Evolutionary conservation across 2,888 invertebrate genomes (phyloP).

Genomic region (Drosophila phalerata): DNA sequence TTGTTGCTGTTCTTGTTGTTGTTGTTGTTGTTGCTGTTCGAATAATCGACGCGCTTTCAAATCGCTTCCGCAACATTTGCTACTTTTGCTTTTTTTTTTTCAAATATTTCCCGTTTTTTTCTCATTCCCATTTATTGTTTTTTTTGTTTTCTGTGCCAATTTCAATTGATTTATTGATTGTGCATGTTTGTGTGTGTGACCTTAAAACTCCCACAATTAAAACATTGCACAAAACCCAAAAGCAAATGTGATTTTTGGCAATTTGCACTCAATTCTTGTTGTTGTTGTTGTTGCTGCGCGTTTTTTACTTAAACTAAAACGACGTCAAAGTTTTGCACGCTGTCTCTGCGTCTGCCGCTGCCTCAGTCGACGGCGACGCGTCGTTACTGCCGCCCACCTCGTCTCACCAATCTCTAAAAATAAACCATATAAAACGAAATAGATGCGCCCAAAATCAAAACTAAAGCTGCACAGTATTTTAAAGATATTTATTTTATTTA

Average conservation of each 20-base stretch:
- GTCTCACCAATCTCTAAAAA: constrained; percentile 49
- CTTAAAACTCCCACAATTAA: constrained; percentile 46
- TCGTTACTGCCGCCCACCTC: constrained; percentile 25
- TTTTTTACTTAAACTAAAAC: constrained; percentile 18
- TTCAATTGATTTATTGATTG: constrained; percentile 69
- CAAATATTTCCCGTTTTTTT: constrained; percentile 8
- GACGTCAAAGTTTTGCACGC: constrained; percentile 4
- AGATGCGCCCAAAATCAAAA: constrained; percentile 34
- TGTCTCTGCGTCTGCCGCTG: constrained; percentile 1
- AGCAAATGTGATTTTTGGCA: constrained; percentile 11
- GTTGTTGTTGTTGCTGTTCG: constrained; percentile 20
- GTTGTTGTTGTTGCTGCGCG: constrained; percentile 10
- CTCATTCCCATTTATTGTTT: constrained; percentile 11
- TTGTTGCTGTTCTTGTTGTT: constrained; percentile 15
- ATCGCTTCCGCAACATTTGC: constrained; percentile 56
- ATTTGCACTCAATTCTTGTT: constrained; percentile 28
- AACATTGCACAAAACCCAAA: constrained; percentile 14
- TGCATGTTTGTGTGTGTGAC: constrained; percentile 32
- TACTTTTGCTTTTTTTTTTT: constrained; percentile 9
- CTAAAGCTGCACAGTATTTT: constrained; percentile 14
- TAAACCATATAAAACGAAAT: constrained; percentile 42
- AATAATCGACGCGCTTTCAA: constrained; percentile 62
- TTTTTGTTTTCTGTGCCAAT: constrained; percentile 31
- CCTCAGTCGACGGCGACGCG: constrained; percentile 3
- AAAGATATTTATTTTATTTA: constrained; percentile 25